Base-by-base conservation (phyloP, 2,113 vertebrate genomes). In the Apeltes quadracus region DNA sequence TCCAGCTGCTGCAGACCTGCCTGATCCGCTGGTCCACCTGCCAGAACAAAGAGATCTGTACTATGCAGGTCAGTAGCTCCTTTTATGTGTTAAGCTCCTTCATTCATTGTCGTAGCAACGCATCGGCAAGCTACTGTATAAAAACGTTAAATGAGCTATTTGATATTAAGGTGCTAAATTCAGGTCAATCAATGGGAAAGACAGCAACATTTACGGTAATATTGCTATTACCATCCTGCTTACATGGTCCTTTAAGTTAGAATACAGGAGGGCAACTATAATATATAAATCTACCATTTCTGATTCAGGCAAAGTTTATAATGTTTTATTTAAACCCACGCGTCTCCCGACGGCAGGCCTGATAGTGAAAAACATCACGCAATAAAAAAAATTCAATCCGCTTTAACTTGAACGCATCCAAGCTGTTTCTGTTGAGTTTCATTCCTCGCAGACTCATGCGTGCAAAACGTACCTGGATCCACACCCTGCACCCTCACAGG, bases 401-500 rank as follows among this genome's bases (percentile, higher is more conserved):
- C 18, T 65, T 23, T 29, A 29, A 39, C 25, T 25, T 16, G 5
- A 61, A 53, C 3, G 2, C 32, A 18, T 53, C 48, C 14, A 9
- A 38, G 7, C 22, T 63, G 18, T 12, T 41, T 50, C 11, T 54
- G 34, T 7, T 34, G 22, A 70, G 23, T 38, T 70, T 66, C 12
- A 7, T 29, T 46, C 18, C 20, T 46, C 18, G n/a, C 23, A 4
- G 62, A 75, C 57, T 27, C 22, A 56, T 39, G 14, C 41, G 20
- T 32, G 61, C n/a, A 61, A 70, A 72, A 84, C 86, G 95, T 92
- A 94, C 97, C 97, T 0, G 96, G 95, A 91, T 98, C 97, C 61
- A 98, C 97, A 1, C 95, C 97, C 91, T 98, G 97, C 53, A 98
- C 97, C 41, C 96, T 95, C 69, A 98, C 97, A 0, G 97, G 97